Evolutionary conservation across 2,113 vertebrate species (phyloP).

Genomic region (Nanorana parkeri): DNA sequence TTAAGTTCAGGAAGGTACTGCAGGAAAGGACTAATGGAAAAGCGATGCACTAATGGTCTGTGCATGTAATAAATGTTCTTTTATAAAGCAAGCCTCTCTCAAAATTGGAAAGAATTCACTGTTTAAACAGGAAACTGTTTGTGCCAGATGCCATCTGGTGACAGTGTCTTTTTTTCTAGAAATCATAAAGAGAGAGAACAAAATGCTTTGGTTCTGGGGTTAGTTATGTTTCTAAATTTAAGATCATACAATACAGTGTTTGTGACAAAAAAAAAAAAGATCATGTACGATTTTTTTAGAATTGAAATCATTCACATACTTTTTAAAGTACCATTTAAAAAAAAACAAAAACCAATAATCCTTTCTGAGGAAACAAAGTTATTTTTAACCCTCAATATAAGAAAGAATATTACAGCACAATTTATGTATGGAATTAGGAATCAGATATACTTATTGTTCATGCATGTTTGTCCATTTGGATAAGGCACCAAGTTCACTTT

Average conservation of each 20-base stretch:
- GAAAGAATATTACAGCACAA: no score
- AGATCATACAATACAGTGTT: background rate
- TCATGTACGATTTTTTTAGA: no score
- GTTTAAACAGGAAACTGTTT: conserved; percentile 49
- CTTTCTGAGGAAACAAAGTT: no score
- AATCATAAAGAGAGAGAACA: conserved; percentile 2
- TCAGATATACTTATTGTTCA: no score
- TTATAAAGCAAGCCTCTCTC: conserved; percentile 27
- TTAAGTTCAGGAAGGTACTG: conserved; percentile 18
- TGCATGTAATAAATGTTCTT: conserved; percentile 29
- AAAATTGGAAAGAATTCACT: conserved; percentile 31
- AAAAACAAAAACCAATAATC: no score
- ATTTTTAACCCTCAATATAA: no score
- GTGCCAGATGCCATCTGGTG: conserved; percentile 52
- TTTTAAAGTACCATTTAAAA: no score
- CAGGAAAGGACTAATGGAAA: conserved; percentile 34
- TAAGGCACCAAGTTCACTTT: no score
- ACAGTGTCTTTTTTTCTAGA: conserved; percentile 50
- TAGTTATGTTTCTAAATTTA: background rate
- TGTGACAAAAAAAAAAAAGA: background rate
- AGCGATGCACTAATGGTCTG: conserved; percentile 31
- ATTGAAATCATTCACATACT: no score
- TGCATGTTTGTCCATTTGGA: no score
- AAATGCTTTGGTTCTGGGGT: background rate
- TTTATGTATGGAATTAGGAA: no score